A percentile compares a stretch with the other conserved stretches of the same genome.
These are phyloP conservation scores for Clarias magur DNA, from an alignment of 2,113 vertebrate genomes.

Conservation along the genomic window DNA sequence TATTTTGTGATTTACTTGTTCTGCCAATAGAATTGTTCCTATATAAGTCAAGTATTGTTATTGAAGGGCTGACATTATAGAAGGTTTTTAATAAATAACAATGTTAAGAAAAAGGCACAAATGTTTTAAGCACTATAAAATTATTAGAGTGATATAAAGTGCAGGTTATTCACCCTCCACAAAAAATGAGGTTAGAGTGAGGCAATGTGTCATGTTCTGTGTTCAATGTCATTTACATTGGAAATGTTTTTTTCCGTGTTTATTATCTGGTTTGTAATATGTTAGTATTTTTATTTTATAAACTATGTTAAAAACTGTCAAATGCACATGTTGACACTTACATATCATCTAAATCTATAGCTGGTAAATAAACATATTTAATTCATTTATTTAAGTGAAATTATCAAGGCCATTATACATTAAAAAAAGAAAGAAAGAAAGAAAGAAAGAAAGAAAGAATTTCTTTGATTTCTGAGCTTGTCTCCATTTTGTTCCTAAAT, in stretches of 20 bases:
- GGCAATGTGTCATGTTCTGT: not conserved
- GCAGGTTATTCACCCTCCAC: not conserved
- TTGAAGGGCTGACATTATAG: not conserved
- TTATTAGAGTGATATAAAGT: not conserved
- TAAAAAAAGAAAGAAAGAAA: too few species aligned
- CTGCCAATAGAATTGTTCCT: not conserved
- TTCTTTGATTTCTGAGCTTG: not conserved
- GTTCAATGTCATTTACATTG: not conserved
- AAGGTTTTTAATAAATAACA: not conserved
- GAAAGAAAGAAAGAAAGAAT: too few species aligned
- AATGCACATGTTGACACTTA: too few species aligned
- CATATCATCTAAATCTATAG: not conserved
- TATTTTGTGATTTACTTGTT: not conserved
- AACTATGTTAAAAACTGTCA: not conserved
- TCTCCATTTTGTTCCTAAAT: not conserved
- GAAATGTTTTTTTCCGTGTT: not conserved
- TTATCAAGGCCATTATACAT: not conserved
- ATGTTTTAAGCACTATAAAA: not conserved
- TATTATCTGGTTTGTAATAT: not conserved
- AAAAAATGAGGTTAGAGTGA: not conserved
- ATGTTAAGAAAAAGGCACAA: not conserved
- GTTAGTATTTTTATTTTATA: not conserved
- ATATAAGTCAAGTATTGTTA: constrained; percentile 3
- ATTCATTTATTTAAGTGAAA: not conserved
- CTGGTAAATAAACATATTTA: not conserved